phyloP scores from a whole-genome alignment of 2,113 vertebrate species.

The Heterocephalus glaber region DNA sequence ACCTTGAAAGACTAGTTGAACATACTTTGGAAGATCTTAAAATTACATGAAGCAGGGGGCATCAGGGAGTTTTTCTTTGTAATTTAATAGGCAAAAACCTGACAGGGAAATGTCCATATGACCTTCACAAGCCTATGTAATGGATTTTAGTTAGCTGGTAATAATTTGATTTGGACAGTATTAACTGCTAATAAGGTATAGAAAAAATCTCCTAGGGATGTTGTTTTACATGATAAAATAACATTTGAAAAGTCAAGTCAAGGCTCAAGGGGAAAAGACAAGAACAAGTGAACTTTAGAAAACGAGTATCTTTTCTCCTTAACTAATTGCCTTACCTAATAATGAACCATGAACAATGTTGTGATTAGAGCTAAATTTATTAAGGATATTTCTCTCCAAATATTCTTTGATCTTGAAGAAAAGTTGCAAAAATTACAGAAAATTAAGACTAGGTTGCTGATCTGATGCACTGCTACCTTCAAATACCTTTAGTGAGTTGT shows the following conservation, averaged over 20 bases:
- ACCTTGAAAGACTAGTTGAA: not conserved
- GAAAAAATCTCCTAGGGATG: not conserved
- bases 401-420: not conserved
- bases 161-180: constrained; percentile 42
- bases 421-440: not conserved
- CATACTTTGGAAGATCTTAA: constrained; percentile 47
- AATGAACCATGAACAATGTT: not conserved
- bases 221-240: constrained; percentile 14
- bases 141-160: not conserved
- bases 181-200: constrained; percentile 21
- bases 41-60: not conserved
- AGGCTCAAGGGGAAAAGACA: constrained; percentile 7
- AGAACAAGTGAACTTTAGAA: not conserved
- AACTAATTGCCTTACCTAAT: not conserved
- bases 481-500: not conserved
- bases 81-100: constrained; percentile 36
- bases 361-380: not conserved
- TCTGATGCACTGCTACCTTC: not conserved
- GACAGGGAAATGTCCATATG: not conserved
- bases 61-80: constrained; percentile 21
- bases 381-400: not conserved
- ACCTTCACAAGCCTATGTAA: not conserved
- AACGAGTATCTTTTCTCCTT: not conserved
- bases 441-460: not conserved
- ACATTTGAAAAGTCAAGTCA: constrained; percentile 7